Evolutionary conservation across 2,888 invertebrate species (phyloP), one percentile per base, ranked within the genome.

Genomic region (Aphodius granarius): DNA sequence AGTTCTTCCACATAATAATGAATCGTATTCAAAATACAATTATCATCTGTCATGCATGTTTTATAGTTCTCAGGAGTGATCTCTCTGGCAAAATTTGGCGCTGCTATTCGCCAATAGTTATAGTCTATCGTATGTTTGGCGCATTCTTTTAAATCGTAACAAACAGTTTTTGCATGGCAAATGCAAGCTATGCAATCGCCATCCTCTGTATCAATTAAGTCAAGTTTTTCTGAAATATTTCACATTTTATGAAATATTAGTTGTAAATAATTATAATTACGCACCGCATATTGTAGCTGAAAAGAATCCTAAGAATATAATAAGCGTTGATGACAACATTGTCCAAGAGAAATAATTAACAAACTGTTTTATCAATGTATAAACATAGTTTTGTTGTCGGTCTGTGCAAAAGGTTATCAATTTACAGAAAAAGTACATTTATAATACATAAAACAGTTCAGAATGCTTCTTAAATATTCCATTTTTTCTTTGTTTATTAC

Each of bases 101-200:
- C 71, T 9, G 74, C 75, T 0, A 3, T 9, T 23, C n/a, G 18
- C 75, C 75, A 75, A 21, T 75, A 75, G 20, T 75, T 43, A 43
- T 62, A 75, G 9, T 43, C 62, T 13, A 75, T 75, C 2, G 23
- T 19, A 43, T 72, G 20, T 5, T 62, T 65, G 5, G 75, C 75
- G 63, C 75, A 75, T 18, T 13, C 62, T 66, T 65, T 23, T 5
- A 71, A 21, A 66, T 43, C 62, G 20, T 66, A 75, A 21, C 75
- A 75, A n/a, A 13, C 22, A 3, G 72, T 72, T 66, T 9, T 23
- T 19, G 43, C 72, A 21, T 72, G 65, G 17, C 75, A 75, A 16
- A 75, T 65, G 66, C 75, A 75, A 9, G 72, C n/a, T 23, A 75
- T 19, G 19, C 75, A 75, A 9, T 72, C 19, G 16, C 63, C 63